phyloP scores from a whole-genome alignment of 1,140 invertebrate genomes.

The Sitophilus oryzae region DNA sequence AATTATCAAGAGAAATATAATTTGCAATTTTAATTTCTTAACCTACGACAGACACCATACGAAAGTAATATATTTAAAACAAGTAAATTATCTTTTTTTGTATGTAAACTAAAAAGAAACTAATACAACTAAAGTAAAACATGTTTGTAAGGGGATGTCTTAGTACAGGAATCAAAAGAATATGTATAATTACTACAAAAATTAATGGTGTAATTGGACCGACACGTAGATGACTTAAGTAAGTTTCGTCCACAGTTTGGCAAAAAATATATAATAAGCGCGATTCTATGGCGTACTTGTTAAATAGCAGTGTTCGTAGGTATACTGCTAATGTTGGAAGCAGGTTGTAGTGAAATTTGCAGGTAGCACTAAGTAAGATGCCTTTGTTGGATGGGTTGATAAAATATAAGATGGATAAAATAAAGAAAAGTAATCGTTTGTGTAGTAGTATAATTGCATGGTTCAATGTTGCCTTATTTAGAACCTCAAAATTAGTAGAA shows the following conservation, averaged over 20 bases:
- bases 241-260: constrained; percentile 39
- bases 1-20: no score
- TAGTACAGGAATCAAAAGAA: constrained; percentile 45
- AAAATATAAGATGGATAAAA: no score
- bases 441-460: no score
- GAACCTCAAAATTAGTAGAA: no score
- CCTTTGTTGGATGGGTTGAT: no score
- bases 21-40: no score
- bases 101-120: constrained; percentile 28
- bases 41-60: background rate
- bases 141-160: constrained; percentile 40
- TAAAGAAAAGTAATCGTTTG: no score
- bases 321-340: constrained; percentile 30
- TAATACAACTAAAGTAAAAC: constrained; percentile 25
- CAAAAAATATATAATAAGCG: constrained; percentile 2
- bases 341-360: constrained; percentile 1
- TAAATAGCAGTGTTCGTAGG: constrained; percentile 44
- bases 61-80: background rate
- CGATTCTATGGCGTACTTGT: constrained; percentile 9
- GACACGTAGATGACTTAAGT: constrained; percentile 41
- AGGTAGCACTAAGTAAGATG: constrained; percentile 7
- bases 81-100: constrained; percentile 9
- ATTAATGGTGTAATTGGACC: constrained; percentile 37
- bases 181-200: constrained; percentile 35
- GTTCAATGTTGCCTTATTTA: no score